Evolutionary conservation across 2,113 vertebrate genomes (phyloP).

Genomic region (Dipodomys stephensi): DNA sequence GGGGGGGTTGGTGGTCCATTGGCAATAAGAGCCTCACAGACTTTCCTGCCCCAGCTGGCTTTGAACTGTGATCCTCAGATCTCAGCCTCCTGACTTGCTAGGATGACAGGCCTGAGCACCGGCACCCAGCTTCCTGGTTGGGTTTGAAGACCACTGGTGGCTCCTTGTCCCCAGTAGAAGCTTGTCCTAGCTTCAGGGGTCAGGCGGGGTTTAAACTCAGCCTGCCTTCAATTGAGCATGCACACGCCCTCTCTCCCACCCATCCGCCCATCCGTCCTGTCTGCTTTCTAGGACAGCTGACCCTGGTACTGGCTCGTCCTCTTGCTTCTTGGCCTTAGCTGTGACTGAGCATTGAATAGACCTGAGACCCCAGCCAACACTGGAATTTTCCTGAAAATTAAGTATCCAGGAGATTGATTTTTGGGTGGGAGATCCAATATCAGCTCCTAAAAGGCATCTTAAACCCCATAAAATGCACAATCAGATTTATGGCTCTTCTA

Average conservation of each 20-base stretch:
- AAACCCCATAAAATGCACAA: conserved; percentile 74
- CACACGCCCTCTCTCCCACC: not conserved
- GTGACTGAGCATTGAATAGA: conserved; percentile 21
- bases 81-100: no score
- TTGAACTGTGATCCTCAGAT: no score
- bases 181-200: conserved; percentile 27
- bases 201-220: conserved; percentile 19
- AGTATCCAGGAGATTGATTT: conserved; percentile 79
- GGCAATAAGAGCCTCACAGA: no score
- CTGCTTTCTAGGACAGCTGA: conserved; percentile 59
- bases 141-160: conserved; percentile 42
- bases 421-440: conserved; percentile 75
- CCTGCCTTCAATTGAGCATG: conserved; percentile 64
- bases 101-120: no score
- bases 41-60: no score
- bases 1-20: no score
- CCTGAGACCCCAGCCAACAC: conserved; percentile 51
- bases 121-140: not conserved
- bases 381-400: conserved; percentile 78
- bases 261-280: not conserved
- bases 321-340: not conserved
- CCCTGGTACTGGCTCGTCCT: not conserved
- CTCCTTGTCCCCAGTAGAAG: conserved; percentile 54
- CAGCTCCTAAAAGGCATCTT: conserved; percentile 81
- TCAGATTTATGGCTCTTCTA: conserved; percentile 78